phyloP scores from a whole-genome alignment of 2,888 invertebrate species.

The Rhodophaea formosa region DNA sequence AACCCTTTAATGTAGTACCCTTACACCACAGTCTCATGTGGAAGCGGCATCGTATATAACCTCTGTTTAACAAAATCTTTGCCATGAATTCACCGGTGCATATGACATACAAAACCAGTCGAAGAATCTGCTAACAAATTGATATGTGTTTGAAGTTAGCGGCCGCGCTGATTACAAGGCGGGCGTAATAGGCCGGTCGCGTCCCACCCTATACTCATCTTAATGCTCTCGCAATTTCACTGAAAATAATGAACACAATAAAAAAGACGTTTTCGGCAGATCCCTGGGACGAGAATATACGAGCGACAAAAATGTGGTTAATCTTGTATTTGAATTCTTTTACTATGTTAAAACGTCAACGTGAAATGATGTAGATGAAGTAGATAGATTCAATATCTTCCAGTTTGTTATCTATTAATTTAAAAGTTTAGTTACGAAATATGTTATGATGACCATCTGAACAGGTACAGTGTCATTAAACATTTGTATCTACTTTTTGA shows the following conservation, averaged over 20 bases:
- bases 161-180: slow-evolving; percentile 75
- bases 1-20: too few relatives aligned
- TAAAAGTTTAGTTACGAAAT: too few relatives aligned
- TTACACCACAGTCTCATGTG: too few relatives aligned
- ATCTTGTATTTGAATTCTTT: neutral
- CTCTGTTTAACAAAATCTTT: too few relatives aligned
- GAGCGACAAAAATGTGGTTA: slow-evolving; percentile 31
- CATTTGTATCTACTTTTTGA: too few relatives aligned
- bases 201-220: slow-evolving; percentile 78
- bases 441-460: too few relatives aligned
- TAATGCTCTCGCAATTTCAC: slow-evolving; percentile 81
- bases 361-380: too few relatives aligned
- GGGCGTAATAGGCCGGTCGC: slow-evolving; percentile 67
- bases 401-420: too few relatives aligned
- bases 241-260: slow-evolving; percentile 77
- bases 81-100: neutral
- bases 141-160: slow-evolving; percentile 57
- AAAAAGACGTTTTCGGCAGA: slow-evolving; percentile 69
- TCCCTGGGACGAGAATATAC: slow-evolving; percentile 23
- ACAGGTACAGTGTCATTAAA: too few relatives aligned
- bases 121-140: slow-evolving; percentile 68
- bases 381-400: too few relatives aligned
- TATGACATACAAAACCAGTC: slow-evolving; percentile 23
- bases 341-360: neutral
- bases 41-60: too few relatives aligned